Evolutionary conservation across 2,797 vertebrate genomes (phyloP), one percentile per base, ranked within the genome.

Genomic region (Poeciliopsis paucimaculata): DNA sequence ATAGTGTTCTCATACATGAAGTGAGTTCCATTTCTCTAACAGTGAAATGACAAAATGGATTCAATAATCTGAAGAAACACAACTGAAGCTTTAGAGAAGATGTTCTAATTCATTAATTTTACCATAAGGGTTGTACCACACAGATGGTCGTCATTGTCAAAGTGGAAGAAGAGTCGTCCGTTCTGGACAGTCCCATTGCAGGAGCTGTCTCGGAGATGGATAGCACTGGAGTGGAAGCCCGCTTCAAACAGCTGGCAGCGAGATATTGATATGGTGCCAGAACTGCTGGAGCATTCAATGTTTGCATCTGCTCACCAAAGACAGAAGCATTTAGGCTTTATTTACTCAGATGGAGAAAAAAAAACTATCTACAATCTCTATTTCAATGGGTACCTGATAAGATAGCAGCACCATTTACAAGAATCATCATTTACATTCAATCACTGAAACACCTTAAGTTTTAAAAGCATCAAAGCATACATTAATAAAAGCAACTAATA

Each of bases 171-270:
- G 18, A 95, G 76, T 45, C 88, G 89, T n/a, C 94, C 95, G 0
- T 92, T 26, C 20, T 79, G 43, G 0, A 95, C 11, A 1, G 80
- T 90, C 15, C 92, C 93, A 0, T n/a, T 87, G 70, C 95, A 96
- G 20, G 77, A 88, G 0, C 86, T 43, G 0, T 96, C 93, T 10
- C 2, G 74, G 46, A 96, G 92, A 28, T 96, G 95, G 3, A 96
- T 86, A 18, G 31, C 64, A 0, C 72, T 46, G 0, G 83, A 41
- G 41, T 89, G 68, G 70, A 94, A 95, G 3, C 94, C 95, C 12
- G 90, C 92, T 39, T 94, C 91, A 89, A 95, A 95, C 72, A 96
- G 82, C 79, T 94, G 91, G 72, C 95, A 96, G 23, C 94, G 93
- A 2, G 95, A 95, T 55, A 96, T 4, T 1, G 95, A 94, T 75